phyloP scores from a whole-genome alignment of 2,113 vertebrate species.

The Pterocles gutturalis region DNA sequence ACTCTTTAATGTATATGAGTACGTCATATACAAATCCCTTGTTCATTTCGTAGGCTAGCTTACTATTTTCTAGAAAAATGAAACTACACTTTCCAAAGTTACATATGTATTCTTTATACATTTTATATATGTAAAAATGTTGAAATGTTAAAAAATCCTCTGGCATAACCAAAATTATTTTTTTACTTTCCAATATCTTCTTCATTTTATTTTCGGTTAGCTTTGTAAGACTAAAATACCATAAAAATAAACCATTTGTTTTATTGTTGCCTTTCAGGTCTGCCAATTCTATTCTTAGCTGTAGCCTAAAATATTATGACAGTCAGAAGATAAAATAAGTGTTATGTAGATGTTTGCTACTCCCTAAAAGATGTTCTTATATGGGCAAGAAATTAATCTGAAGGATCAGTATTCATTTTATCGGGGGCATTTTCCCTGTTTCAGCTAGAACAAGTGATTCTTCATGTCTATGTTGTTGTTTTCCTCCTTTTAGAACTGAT shows the following conservation, averaged over 20 bases:
- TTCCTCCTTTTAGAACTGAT: background rate
- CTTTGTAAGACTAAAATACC: background rate
- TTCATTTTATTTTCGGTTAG: background rate
- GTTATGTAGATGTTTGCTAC: background rate
- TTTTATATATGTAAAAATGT: background rate
- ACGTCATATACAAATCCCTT: background rate
- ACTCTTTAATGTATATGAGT: background rate
- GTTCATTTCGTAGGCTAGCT: background rate
- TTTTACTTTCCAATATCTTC: background rate
- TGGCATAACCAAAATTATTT: background rate
- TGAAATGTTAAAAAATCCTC: background rate
- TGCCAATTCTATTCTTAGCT: conserved; percentile 4
- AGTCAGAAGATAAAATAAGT: background rate
- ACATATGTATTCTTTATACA: background rate
- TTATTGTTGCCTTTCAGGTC: background rate
- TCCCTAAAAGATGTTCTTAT: background rate
- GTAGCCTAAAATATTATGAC: background rate
- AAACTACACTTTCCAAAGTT: background rate
- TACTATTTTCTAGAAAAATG: background rate
- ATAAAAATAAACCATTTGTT: conserved; percentile 3
- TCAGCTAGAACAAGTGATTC: background rate
- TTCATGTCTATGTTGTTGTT: background rate
- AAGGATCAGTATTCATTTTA: background rate
- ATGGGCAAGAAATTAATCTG: background rate
- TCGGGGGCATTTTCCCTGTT: background rate